Conservation (phyloP, 2,113 vertebrate genomes). For the Silurus glanis region DNA sequence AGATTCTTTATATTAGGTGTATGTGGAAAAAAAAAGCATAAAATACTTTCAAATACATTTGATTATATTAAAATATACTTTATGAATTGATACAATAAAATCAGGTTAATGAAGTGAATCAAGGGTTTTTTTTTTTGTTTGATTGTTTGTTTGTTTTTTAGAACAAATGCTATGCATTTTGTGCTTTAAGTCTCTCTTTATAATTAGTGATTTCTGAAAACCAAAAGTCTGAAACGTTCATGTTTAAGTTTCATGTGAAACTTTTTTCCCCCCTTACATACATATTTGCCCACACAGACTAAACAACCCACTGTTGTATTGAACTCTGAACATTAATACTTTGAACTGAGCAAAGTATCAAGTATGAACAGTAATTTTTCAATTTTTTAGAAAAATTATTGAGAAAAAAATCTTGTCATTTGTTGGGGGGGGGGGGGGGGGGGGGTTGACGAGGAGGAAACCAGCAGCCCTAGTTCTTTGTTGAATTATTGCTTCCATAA, state of each 20-base stretch:
- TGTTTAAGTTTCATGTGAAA: background rate
- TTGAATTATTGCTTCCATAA: constrained; percentile 22
- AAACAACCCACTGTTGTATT: background rate
- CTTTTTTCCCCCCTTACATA: background rate
- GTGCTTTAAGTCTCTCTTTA: background rate
- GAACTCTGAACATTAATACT: background rate
- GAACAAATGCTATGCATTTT: background rate
- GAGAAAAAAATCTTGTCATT: background rate
- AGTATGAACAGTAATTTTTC: background rate
- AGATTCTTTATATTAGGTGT: background rate
- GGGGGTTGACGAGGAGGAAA: background rate
- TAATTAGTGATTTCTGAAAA: background rate
- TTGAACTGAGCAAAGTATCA: background rate
- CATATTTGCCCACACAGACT: background rate
- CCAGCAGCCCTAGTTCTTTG: constrained; percentile 6
- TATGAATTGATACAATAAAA: too few species aligned
- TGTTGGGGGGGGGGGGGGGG: background rate
- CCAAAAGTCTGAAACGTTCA: background rate
- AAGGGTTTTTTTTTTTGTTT: too few species aligned
- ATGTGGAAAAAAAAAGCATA: too few species aligned
- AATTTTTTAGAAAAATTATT: background rate
- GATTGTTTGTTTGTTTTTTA: background rate
- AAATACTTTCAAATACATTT: too few species aligned
- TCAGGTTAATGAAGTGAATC: too few species aligned
- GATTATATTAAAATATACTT: too few species aligned